A percentile compares a stretch with the other conserved stretches of the same genome.
These are phyloP conservation scores for Hylaeus anthracinus DNA, from an alignment of 1,140 invertebrate genomes.

Conservation along the genomic window DNA sequence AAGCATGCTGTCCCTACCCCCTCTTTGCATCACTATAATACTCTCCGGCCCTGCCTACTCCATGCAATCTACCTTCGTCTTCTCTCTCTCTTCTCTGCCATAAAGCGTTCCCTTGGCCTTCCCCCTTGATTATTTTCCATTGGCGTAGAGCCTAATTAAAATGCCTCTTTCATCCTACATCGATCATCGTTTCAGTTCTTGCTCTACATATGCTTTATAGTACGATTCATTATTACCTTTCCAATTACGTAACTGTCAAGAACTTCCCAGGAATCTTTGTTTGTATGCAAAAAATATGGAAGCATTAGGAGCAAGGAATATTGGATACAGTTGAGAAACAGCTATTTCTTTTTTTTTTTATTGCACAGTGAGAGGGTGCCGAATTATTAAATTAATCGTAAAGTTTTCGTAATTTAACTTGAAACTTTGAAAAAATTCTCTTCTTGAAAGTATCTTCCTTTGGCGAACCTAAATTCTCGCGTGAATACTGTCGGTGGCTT, in stretches of 20 bases:
- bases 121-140: constrained; percentile 72
- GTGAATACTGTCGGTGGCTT: constrained; percentile 8
- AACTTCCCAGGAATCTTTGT: background rate
- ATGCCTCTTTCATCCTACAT: constrained; percentile 27
- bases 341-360: no score
- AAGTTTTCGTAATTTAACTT: background rate
- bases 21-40: constrained; percentile 71
- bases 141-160: constrained; percentile 69
- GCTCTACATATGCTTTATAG: background rate
- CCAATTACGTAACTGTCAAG: background rate
- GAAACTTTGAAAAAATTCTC: background rate
- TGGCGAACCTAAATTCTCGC: background rate
- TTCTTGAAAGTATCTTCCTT: background rate
- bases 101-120: constrained; percentile 68
- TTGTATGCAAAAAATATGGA: no score
- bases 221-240: background rate
- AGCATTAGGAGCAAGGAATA: background rate
- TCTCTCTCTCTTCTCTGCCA: constrained; percentile 52
- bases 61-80: constrained; percentile 58
- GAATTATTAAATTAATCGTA: background rate
- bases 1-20: constrained; percentile 71
- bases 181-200: background rate
- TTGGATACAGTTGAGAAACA: background rate
- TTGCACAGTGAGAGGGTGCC: no score
- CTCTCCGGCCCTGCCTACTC: constrained; percentile 56